Evolutionary conservation across 1,140 invertebrate genomes (phyloP).

Genomic region (Augochlora pura): DNA sequence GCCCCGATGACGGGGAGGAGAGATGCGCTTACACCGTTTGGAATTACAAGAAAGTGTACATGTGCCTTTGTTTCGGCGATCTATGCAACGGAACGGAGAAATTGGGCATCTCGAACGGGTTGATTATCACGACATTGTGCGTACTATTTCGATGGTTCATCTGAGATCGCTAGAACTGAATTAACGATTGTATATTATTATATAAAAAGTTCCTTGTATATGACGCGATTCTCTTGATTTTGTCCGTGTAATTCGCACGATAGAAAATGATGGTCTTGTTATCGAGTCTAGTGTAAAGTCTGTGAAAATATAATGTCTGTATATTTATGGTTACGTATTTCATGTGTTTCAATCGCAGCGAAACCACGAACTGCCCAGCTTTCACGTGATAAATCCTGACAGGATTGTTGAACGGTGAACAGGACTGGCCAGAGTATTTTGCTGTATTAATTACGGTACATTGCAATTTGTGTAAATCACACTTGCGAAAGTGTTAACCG

Average conservation of each 20-base stretch:
- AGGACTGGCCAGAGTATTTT: not conserved
- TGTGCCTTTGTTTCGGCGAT: conserved; percentile 96
- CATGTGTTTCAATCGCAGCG: conserved; percentile 22
- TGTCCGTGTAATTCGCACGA: not conserved
- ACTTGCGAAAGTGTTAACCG: not conserved
- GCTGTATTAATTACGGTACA: not conserved
- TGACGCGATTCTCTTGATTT: not conserved
- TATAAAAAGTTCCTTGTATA: conserved; percentile 40
- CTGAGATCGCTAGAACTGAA: conserved; percentile 9
- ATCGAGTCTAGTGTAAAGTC: not conserved
- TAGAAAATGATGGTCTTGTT: not conserved
- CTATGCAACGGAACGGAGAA: conserved; percentile 85
- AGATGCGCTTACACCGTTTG: conserved; percentile 91
- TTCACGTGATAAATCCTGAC: not conserved
- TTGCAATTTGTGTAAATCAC: not conserved
- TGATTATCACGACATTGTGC: conserved; percentile 18
- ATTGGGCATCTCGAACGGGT: conserved; percentile 2
- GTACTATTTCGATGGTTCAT: conserved; percentile 39
- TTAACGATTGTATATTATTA: conserved; percentile 28
- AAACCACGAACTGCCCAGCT: not conserved
- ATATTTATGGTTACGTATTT: conserved; percentile 29
- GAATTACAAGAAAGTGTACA: conserved; percentile 90
- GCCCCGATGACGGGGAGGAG: conserved; percentile 93
- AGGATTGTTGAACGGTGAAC: not conserved
- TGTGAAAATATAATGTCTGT: conserved; percentile 20